Percentiles rank a stretch among this genome's conserved stretches.
These are phyloP conservation scores for Discoglossus pictus DNA, from an alignment of 2,797 vertebrate genomes.

Conservation along the genomic window DNA sequence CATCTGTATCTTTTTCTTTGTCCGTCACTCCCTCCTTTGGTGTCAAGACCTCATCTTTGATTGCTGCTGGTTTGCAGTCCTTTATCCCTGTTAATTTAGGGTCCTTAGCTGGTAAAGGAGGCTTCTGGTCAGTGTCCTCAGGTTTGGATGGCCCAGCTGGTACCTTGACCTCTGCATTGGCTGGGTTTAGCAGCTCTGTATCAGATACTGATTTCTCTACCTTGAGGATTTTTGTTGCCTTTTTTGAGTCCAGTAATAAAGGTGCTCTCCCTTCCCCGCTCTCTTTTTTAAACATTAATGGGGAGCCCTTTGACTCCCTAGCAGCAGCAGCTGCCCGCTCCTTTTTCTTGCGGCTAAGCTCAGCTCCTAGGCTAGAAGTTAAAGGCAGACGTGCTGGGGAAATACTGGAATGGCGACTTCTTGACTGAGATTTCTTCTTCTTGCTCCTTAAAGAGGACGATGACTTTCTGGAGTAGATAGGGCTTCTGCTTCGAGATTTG, in stretches of 20 bases:
- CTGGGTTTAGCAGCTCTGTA: conserved; percentile 57
- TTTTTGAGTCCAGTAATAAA: conserved; percentile 66
- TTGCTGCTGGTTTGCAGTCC: conserved; percentile 61
- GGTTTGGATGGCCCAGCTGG: conserved; percentile 61
- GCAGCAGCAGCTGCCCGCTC: conserved; percentile 88
- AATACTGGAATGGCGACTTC: conserved; percentile 86
- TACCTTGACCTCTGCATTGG: conserved; percentile 65
- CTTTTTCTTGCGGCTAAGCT: conserved; percentile 92
- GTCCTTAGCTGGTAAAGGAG: conserved; percentile 59
- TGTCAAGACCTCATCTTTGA: conserved; percentile 66
- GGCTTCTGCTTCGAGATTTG: conserved; percentile 92
- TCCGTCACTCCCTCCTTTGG: conserved; percentile 66
- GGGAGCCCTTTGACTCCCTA: conserved; percentile 71
- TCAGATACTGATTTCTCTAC: conserved; percentile 69
- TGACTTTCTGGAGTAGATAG: conserved; percentile 79
- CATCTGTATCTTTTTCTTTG: conserved; percentile 68
- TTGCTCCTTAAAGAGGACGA: conserved; percentile 91
- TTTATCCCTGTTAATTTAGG: conserved; percentile 66
- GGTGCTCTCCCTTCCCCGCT: conserved; percentile 59
- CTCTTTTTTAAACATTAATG: conserved; percentile 69
- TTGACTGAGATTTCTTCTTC: conserved; percentile 84
- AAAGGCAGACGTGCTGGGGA: conserved; percentile 86
- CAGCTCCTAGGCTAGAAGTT: conserved; percentile 92
- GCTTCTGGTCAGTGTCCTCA: conserved; percentile 71
- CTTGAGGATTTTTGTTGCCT: conserved; percentile 64